Base-by-base conservation (phyloP, 2,888 invertebrate species). In the Megamerina dolium region DNA sequence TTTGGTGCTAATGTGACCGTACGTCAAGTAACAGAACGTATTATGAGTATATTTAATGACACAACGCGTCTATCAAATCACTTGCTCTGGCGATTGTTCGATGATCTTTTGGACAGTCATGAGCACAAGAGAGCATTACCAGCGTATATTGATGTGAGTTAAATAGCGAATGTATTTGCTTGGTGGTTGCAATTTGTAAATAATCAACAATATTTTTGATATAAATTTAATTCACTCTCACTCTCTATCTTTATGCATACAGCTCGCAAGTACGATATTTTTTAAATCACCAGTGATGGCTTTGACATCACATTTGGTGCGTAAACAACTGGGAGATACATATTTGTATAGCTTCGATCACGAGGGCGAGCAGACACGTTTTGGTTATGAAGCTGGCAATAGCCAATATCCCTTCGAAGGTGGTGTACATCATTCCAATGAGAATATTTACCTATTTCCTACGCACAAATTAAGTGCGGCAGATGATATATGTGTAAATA, bases 341-440 rank as follows among this genome's bases (percentile, higher is more conserved):
- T 77, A 68, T 56, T 56, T 75, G 18, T 77, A 77, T 50, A 69
- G 73, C 36, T 77, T 77, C 47, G 74, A 75, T 50, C 76, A 73
- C 49, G 61, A 64, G 37, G 76, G 76, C 16, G 49, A 62, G 17
- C 47, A 66, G 37, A 67, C 70, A 1, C 59, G 70, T n/a, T 72
- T 74, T 56, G 70, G 72, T 2, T 74, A 73, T 55, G 73, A 70
- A 27, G 62, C 65, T 5, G 64, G 66, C 35, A 65, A 67, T 26
- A 52, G 59, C 0, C 68, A 70, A 23, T 74, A 73, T 58, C 74
- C 74, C 1, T 75, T 75, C 43, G 62, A 72, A 45, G 74, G 74
- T 4, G 75, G 79, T 3, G 74, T 75, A 2, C 76, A 78, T 49
- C 79, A 80, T 56, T 77, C 78, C 1, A 75, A 80, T 53, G 80